Evolutionary conservation across 2,888 invertebrate genomes (phyloP), one percentile per base, ranked within the genome.

Genomic region (Platynereis dumerilii): DNA sequence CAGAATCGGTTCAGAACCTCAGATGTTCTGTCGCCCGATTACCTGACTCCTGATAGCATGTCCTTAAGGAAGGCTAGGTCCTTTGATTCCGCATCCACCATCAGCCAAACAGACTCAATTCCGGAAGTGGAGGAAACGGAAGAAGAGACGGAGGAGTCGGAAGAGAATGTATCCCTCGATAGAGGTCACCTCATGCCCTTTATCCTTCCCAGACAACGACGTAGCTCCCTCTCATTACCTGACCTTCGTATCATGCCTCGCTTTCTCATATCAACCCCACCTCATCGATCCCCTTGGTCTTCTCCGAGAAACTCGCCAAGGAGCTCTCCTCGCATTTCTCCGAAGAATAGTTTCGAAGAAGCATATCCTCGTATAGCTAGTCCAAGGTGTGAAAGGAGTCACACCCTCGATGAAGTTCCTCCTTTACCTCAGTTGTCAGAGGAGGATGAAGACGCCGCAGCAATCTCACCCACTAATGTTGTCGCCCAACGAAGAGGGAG

Each of bases 71-170:
- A 48, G 48, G 48, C 48, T 48, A 5, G 22, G 3, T 48, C 48
- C n/a, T 48, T 48, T n/a, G 48, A 48, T 7, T 48, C 48, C n/a
- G 22, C 22, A 3, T 48, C 48, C 3, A 48, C 34, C 34, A 34
- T 34, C 34, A 34, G 34, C 34, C 34, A 34, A 12, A 34, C 34
- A 7, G 34, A 34, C 34, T 34, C 34, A 5, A 34, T 48, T n/a
- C 48, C n/a, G 22, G 48, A 48, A 22, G 48, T 48, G 48, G 48
- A 48, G 22, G 48, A 48, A 22, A 22, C n/a, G 48, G 48, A 22
- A 48, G 22, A n/a, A n/a, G 48, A 48, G n/a, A 48, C 20, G n/a
- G 20, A 48, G 12, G 34, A 34, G 12, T 34, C 34, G 34, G 34
- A 34, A 12, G 34, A 34, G 34, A 34, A 34, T 34, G 34, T 34